A percentile compares a stretch with the other conserved stretches of the same genome.
These are phyloP conservation scores for Venustoraphidia nigricollis DNA, from an alignment of 2,888 invertebrate genomes.

Conservation along the genomic window DNA sequence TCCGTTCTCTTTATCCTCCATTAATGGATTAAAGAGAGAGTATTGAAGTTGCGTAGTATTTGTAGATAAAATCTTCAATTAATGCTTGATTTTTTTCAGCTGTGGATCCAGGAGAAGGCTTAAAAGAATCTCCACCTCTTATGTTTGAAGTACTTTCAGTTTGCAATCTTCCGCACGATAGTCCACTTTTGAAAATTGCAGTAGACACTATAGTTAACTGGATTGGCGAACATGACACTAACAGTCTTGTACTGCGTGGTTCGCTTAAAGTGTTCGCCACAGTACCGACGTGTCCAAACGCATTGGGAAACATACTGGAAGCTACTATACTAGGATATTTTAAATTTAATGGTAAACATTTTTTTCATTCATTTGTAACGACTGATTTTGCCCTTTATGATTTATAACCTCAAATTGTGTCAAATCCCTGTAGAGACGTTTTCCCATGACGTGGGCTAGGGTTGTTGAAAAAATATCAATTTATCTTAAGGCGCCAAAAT, in stretches of 20 bases:
- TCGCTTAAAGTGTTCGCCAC: neutral
- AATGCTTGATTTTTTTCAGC: neutral
- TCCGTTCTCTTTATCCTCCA: too few relatives aligned
- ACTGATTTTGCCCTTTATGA: slow-evolving; percentile 3
- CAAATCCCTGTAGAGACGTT: too few relatives aligned
- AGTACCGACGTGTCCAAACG: slow-evolving; percentile 1
- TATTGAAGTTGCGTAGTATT: too few relatives aligned
- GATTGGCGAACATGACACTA: neutral
- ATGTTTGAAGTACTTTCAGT: neutral
- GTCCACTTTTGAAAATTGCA: neutral
- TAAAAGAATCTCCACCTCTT: neutral
- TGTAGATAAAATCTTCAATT: neutral
- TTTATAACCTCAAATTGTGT: too few relatives aligned
- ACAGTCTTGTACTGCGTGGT: neutral
- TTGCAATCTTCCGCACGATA: slow-evolving; percentile 1
- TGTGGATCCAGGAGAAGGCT: neutral
- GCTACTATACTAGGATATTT: slow-evolving; percentile 2
- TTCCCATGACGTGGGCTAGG: too few relatives aligned
- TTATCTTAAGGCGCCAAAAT: too few relatives aligned
- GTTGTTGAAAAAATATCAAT: too few relatives aligned
- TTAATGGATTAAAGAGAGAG: too few relatives aligned
- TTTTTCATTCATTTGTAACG: slow-evolving; percentile 12
- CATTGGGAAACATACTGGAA: slow-evolving; percentile 1
- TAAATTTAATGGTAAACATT: neutral
- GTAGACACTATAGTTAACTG: neutral